Conservation (phyloP, 2,797 vertebrate species). For the Rhinoraja longicauda region DNA sequence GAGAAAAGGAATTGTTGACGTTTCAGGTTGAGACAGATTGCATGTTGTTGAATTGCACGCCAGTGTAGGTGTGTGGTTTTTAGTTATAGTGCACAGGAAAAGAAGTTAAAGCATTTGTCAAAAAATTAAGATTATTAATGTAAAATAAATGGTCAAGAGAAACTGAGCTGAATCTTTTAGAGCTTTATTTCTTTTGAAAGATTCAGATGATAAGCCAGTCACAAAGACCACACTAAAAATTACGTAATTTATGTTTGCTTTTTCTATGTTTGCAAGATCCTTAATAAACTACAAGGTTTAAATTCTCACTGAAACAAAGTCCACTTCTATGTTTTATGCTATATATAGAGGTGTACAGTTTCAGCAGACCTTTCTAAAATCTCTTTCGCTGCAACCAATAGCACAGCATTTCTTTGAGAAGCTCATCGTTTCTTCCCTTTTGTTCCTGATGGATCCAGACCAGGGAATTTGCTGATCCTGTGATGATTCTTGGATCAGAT, state of each 20-base stretch:
- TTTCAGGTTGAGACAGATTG: neutral
- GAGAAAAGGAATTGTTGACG: too few relatives aligned
- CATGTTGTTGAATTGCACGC: neutral
- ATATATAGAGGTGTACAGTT: conserved; percentile 39
- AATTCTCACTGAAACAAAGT: conserved; percentile 41
- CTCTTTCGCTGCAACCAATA: conserved; percentile 73
- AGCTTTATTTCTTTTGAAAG: neutral
- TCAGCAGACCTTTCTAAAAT: conserved; percentile 76
- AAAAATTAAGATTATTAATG: neutral
- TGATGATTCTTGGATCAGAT: neutral
- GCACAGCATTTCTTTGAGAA: conserved; percentile 72
- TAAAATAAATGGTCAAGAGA: neutral
- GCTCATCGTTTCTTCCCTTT: conserved; percentile 58
- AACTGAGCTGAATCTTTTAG: neutral
- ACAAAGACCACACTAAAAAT: neutral
- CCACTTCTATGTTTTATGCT: conserved; percentile 39
- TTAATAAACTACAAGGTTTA: neutral
- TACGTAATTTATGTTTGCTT: neutral
- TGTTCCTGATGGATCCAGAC: conserved; percentile 55
- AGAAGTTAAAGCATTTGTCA: neutral
- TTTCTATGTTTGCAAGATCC: neutral
- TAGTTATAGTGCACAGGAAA: neutral
- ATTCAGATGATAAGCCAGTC: neutral
- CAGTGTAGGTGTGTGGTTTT: neutral
- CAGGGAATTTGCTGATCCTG: conserved; percentile 42